These are phyloP conservation scores for Myotis lucifugus DNA, from an alignment of 2,113 vertebrate species.

Conservation along the genomic window DNA sequence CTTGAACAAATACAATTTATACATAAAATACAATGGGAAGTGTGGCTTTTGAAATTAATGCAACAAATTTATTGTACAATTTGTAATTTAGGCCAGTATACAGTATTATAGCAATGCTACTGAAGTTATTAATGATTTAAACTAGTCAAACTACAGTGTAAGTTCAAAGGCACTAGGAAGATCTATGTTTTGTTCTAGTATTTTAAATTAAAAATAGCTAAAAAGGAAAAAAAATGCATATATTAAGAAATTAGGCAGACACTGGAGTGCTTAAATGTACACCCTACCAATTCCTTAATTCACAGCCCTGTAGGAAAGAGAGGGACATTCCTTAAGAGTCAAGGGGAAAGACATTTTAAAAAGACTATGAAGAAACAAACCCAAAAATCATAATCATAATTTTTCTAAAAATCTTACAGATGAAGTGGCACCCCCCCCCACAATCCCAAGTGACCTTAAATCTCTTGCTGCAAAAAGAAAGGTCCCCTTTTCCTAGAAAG, in stretches of 20 bases:
- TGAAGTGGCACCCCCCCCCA: not conserved
- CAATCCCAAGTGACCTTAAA: not conserved
- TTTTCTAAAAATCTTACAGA: not conserved
- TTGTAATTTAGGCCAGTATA: constrained; percentile 51
- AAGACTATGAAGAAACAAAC: constrained; percentile 32
- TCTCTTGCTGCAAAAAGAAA: not conserved
- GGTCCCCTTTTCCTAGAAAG: not conserved
- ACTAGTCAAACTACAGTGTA: constrained; percentile 55
- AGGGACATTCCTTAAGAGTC: not conserved
- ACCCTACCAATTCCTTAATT: constrained; percentile 50
- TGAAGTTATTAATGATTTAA: constrained; percentile 63
- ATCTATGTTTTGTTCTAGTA: constrained; percentile 71
- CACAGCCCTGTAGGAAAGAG: constrained; percentile 4
- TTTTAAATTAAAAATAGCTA: constrained; percentile 66
- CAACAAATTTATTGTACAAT: constrained; percentile 64
- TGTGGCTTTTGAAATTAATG: constrained; percentile 68
- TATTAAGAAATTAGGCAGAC: constrained; percentile 63
- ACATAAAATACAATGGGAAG: constrained; percentile 67
- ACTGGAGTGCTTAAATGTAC: not conserved
- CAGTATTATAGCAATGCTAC: constrained; percentile 54
- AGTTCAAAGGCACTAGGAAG: constrained; percentile 84
- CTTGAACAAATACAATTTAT: constrained; percentile 70
- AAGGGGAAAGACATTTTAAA: constrained; percentile 14
- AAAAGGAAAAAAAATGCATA: constrained; percentile 64
- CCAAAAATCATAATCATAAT: not conserved